These are phyloP conservation scores for Ianthella basta DNA, from an alignment of 37 sponge, comb jelly and placozoan species.

Conservation along the genomic window DNA sequence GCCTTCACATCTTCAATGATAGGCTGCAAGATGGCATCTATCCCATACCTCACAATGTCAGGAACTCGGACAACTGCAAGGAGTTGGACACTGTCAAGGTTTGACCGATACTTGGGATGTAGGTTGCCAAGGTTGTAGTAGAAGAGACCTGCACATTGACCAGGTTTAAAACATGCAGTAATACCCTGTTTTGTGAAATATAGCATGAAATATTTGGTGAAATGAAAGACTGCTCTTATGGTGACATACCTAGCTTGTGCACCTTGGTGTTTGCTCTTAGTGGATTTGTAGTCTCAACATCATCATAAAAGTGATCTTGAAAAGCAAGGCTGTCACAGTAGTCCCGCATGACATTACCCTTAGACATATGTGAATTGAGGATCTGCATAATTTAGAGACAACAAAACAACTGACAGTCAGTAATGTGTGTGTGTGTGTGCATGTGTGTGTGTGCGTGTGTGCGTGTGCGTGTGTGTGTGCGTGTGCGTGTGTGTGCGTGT, in stretches of 20 bases:
- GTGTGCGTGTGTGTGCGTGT: too few relatives aligned
- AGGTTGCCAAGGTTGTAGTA: slow-evolving; percentile 60
- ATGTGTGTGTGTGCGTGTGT: too few relatives aligned
- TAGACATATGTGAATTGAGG: not conserved
- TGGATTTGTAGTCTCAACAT: not conserved
- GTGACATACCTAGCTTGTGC: slow-evolving; percentile 18
- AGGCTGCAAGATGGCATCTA: slow-evolving; percentile 31
- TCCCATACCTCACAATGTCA: slow-evolving; percentile 35
- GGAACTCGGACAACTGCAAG: slow-evolving; percentile 20
- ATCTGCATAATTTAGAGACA: not conserved
- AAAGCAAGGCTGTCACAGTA: slow-evolving; percentile 14
- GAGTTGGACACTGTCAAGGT: slow-evolving; percentile 28
- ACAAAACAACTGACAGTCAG: too few relatives aligned
- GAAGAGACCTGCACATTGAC: slow-evolving; percentile 36
- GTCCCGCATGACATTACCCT: not conserved
- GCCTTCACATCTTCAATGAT: slow-evolving; percentile 39
- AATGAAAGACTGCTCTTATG: too few relatives aligned
- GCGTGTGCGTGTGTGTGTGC: too few relatives aligned
- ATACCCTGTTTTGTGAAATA: too few relatives aligned
- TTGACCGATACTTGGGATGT: slow-evolving; percentile 38
- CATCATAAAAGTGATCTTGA: not conserved
- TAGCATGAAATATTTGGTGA: too few relatives aligned
- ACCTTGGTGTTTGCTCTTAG: slow-evolving; percentile 14
- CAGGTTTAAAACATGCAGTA: not conserved
- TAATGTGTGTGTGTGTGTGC: too few relatives aligned